Base-by-base conservation (phyloP, 2,888 invertebrate genomes). In the Torymus auratus region DNA sequence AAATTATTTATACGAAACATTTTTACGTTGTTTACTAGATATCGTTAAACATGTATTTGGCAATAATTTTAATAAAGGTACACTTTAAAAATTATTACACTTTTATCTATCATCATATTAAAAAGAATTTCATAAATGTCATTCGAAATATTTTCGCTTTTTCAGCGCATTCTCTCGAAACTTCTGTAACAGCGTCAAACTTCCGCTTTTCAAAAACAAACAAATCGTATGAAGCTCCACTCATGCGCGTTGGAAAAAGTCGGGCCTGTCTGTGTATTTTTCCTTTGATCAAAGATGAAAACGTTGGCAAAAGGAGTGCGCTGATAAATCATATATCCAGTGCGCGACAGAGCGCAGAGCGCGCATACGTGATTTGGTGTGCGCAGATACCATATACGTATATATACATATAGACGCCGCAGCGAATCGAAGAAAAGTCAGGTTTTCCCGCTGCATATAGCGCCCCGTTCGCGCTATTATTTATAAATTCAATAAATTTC, bases 241-340 rank as follows among this genome's bases (percentile, higher is more conserved):
- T 55, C 28, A 14, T 65, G 10, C 12, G 20, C n/a, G 23, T 14
- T 7, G 17, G 52, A 23, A 12, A 11, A 23, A 7, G 41, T 7
- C 7, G 41, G 1, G 7, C 5, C 41, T 5, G 41, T 41, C 41
- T 28, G 20, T 13, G 56, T 61, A 20, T 61, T 64, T 70, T 50
- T 50, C 12, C n/a, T 28, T 28, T 61, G 76, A 76, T 52, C 60
- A 52, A 67, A 69, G 53, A 11, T 50, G 23, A 20, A 64, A 68
- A 62, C 10, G 41, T 62, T 23, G 28, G 23, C n/a, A 20, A 20
- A 41, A 62, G 15, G 7, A 55, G 55, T 55, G 62, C 20, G 28
- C 61, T 69, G n/a, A 65, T 78, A 78, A 78, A 78, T 78, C 78
- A 71, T 65, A 53, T 78, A 41, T 41, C 71, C 65, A 78, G 60